Evolutionary conservation across 2,113 vertebrate genomes (phyloP), one percentile per base, ranked within the genome.

Genomic region (Pelecanoides urinatrix): DNA sequence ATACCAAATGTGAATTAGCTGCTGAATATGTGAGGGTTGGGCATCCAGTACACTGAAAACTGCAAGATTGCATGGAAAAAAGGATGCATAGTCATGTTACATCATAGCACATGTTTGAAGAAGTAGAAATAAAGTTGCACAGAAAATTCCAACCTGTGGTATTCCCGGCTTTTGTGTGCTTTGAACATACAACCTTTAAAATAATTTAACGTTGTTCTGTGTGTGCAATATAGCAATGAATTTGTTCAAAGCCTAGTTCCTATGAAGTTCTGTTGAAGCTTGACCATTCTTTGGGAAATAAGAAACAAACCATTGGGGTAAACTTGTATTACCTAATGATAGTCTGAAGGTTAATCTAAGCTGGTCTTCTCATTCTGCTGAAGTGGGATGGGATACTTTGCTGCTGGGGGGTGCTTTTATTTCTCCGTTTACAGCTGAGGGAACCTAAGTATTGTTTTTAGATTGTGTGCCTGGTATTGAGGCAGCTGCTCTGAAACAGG

Each of bases 1-100:
- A 73, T 82, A 79, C 34, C 34, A 42, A 94, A 90, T 94, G 87
- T 92, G 92, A 91, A 89, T 90, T 84, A 91, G 73, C 84, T 86
- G 75, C 91, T 77, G 91, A 80, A 13, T 55, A 47, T 83, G 79
- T 56, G 65, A 88, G 68, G 0, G 0, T 30, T 80, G 88, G 65
- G 88, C 76, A 84, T 67, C 68, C 76, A 29, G 59, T 53, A 18
- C 15, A 2, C 36, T 52, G 62, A 19, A 67, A 68, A 65, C 78
- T 85, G 70, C 49, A 63, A 9, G 74, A n/a, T 1, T 40, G 23
- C 34, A 1, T 22, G 49, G 78, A 30, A 44, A 40, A 84, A 42
- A 42, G 40, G 38, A 30, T 50, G 26, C 6, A 6, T 30, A 81
- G 44, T 81, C 34, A 4, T 12, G 34, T 56, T 78, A 22, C 30